phyloP scores from a whole-genome alignment of 2,797 vertebrate species.

The Meriones psammophilus region DNA sequence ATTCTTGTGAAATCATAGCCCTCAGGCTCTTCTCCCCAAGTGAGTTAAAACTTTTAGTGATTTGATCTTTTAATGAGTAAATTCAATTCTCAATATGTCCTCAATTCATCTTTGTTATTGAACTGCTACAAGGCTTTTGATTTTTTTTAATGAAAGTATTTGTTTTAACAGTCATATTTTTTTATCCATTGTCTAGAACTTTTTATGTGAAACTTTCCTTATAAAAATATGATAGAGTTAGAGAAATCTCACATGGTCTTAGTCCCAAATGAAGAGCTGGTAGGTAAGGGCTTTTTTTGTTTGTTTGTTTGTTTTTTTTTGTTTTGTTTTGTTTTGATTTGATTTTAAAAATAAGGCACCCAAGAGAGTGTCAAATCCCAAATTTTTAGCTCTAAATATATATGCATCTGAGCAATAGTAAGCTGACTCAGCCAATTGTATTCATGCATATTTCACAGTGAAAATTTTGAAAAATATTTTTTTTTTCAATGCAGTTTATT shows the following conservation, averaged over 20 bases:
- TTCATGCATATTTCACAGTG: neutral
- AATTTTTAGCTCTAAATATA: neutral
- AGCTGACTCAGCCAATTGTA: neutral
- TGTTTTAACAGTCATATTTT: neutral
- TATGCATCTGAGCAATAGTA: no score
- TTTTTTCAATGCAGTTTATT: no score
- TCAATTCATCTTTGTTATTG: neutral
- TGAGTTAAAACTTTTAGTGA: neutral
- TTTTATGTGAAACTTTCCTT: neutral
- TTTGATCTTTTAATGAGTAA: neutral
- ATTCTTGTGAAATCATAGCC: neutral
- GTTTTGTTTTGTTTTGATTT: neutral
- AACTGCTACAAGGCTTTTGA: no score
- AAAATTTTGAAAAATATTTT: neutral
- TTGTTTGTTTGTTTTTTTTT: no score
- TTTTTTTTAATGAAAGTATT: neutral
- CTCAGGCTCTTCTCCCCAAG: no score
- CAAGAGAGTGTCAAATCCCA: no score
- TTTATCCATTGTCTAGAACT: neutral
- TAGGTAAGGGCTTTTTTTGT: neutral
- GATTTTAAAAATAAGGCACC: neutral
- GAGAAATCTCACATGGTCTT: neutral
- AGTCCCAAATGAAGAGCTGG: neutral
- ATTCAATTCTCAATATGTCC: neutral
- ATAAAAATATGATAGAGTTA: neutral